These are phyloP conservation scores for Adelphocoris suturalis DNA, from an alignment of 2,888 invertebrate genomes.

Conservation along the genomic window DNA sequence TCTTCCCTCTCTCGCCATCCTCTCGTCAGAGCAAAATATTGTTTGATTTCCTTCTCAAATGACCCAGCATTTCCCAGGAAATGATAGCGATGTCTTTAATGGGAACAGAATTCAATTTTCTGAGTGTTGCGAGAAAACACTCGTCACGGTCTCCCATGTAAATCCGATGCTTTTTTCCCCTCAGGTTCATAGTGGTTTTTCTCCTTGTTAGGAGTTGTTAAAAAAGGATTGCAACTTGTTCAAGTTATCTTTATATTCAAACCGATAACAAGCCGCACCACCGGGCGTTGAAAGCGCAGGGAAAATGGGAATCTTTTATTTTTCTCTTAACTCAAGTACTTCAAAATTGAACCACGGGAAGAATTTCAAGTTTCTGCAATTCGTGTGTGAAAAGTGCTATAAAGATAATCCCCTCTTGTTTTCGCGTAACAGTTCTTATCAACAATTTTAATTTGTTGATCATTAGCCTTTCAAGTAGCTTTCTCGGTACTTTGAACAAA, in stretches of 20 bases:
- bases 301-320: too few species aligned
- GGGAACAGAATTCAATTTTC: slow-evolving; percentile 53
- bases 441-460: too few species aligned
- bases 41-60: slow-evolving; percentile 61
- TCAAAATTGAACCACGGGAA: too few species aligned
- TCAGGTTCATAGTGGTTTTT: not conserved
- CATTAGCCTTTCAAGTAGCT: too few species aligned
- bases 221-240: not conserved
- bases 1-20: not conserved
- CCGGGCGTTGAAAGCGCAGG: too few species aligned
- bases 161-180: not conserved
- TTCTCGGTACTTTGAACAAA: too few species aligned
- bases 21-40: slow-evolving; percentile 40
- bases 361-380: too few species aligned
- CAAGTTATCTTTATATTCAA: not conserved
- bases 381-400: too few species aligned
- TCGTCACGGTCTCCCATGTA: not conserved
- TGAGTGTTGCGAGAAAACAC: not conserved
- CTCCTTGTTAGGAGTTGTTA: not conserved
- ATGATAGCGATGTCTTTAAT: slow-evolving; percentile 44
- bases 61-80: slow-evolving; percentile 29
- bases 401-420: too few species aligned
- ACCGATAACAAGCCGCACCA: too few species aligned
- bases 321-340: too few species aligned
- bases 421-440: too few species aligned